Base-by-base conservation (phyloP, 2,888 invertebrate species). In the Parelbella ahira region DNA sequence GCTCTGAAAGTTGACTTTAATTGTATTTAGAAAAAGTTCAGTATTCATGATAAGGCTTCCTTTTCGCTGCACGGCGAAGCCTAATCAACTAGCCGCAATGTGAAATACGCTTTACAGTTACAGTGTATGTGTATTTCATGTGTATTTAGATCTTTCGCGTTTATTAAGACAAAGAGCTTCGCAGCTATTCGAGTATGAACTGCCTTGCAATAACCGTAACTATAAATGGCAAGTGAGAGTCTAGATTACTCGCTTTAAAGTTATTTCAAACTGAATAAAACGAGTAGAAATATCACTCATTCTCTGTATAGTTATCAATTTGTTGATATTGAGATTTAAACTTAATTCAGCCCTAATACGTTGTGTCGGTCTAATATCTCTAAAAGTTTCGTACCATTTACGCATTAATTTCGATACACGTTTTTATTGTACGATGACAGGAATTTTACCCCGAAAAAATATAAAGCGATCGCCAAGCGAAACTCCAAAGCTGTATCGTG, bases 41-140 rank as follows among this genome's bases (percentile, higher is more conserved):
- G n/a, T n/a, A n/a, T n/a, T n/a, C n/a, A n/a, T n/a, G n/a, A n/a
- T 23, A 28, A 20, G 42, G n/a, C 23, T 42, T 28, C 25, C 19
- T 42, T 28, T 34, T 42, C 3, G 33, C 25, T 41, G 50, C 53
- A 53, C 50, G 47, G 36, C 43, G 36, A 42, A 42, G 58, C 59
- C 67, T 73, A 75, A 75, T 73, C 69, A 70, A 68, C 68, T 63
- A 59, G 58, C 45, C 49, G 68, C 63, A 65, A 71, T 45, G 38
- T 63, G 63, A 56, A 58, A 34, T 28, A 55, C 60, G 63, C 51
- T 60, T 60, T 47, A 60, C 60, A 55, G 47, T 52, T 34, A 25
- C 15, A 37, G 19, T 36, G 36, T 44, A 47, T 47, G 45, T 34
- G 33, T 42, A 42, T 33, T 41, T n/a, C n/a, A n/a, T 15, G 15